These are phyloP conservation scores for Norana najaformis DNA, from an alignment of 2,888 invertebrate species.

Conservation along the genomic window DNA sequence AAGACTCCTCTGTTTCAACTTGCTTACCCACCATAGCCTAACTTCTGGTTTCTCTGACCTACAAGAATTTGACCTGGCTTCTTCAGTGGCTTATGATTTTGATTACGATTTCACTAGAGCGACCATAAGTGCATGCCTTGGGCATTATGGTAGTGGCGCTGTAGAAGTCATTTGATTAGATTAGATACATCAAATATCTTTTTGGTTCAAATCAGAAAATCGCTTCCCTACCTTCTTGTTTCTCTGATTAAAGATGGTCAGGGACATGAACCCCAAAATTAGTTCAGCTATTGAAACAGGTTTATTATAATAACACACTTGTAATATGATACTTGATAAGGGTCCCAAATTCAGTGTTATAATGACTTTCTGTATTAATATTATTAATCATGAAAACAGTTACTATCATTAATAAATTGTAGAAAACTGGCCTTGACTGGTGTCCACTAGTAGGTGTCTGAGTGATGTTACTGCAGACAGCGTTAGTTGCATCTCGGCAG, in stretches of 20 bases:
- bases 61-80: too few relatives aligned
- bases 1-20: too few relatives aligned
- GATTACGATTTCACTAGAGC: too few relatives aligned
- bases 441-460: neutral
- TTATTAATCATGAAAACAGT: neutral
- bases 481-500: constrained; percentile 40
- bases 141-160: too few relatives aligned
- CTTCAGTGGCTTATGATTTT: too few relatives aligned
- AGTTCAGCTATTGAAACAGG: neutral
- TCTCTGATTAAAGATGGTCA: neutral
- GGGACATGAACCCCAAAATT: neutral
- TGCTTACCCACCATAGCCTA: too few relatives aligned
- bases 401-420: neutral
- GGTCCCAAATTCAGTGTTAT: too few relatives aligned
- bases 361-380: neutral
- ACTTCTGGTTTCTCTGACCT: too few relatives aligned
- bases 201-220: neutral
- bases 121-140: too few relatives aligned
- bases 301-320: neutral
- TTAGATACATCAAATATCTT: too few relatives aligned
- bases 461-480: constrained; percentile 8
- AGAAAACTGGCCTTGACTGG: neutral
- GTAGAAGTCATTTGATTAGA: too few relatives aligned
- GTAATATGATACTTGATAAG: neutral
- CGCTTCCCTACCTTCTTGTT: neutral